Evolutionary conservation across 2,888 invertebrate species (phyloP).

Genomic region (Altica lythri): DNA sequence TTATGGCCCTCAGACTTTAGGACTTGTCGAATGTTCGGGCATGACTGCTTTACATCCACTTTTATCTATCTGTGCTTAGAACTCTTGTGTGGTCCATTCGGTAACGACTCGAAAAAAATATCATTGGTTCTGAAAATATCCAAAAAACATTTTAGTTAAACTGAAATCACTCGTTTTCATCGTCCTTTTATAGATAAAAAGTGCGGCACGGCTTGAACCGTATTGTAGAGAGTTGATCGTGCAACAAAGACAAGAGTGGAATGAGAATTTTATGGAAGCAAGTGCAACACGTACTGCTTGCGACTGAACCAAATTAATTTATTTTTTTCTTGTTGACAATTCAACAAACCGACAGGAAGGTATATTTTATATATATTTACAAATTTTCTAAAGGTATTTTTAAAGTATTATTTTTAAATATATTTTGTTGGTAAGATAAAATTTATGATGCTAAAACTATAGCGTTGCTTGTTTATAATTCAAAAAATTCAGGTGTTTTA

Average conservation of each 20-base stretch:
- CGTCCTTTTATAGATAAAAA: constrained; percentile 28
- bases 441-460: no score
- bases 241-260: constrained; percentile 10
- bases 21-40: constrained; percentile 39
- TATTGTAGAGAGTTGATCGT: constrained; percentile 12
- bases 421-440: no score
- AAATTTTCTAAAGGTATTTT: no score
- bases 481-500: no score
- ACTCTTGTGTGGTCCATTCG: constrained; percentile 44
- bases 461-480: no score
- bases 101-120: constrained; percentile 33
- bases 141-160: constrained; percentile 35
- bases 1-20: constrained; percentile 36
- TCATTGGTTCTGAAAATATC: constrained; percentile 34
- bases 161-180: constrained; percentile 35
- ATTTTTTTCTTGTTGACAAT: no score
- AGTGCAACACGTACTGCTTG: constrained; percentile 15
- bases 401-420: no score
- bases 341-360: no score
- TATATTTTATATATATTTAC: no score
- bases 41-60: constrained; percentile 39
- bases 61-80: constrained; percentile 45
- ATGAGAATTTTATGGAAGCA: constrained; percentile 20
- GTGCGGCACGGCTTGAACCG: not conserved
- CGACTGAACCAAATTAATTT: constrained; percentile 17